Percentiles rank a stretch among this genome's conserved stretches.
Conservation (phyloP, 2,113 vertebrate genomes). For the Condylura cristata region DNA sequence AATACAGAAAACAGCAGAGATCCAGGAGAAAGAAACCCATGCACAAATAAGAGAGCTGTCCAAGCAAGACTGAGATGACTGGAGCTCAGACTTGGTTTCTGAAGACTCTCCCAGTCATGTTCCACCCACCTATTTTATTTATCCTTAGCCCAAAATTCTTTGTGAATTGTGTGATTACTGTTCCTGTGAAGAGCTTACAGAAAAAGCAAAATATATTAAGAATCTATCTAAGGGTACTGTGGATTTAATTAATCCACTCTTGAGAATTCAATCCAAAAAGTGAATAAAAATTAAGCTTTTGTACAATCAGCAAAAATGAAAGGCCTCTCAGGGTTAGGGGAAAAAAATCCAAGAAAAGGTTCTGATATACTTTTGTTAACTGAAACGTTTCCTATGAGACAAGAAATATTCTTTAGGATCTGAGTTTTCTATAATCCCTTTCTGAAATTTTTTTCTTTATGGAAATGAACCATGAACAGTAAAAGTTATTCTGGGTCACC, state of each 20-base stretch:
- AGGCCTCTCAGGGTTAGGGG: not conserved
- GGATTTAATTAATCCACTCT: constrained; percentile 4
- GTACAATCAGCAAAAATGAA: constrained; percentile 10
- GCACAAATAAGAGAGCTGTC: not conserved
- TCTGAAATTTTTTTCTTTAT: not conserved
- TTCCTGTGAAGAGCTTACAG: not conserved
- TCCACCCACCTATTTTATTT: not conserved
- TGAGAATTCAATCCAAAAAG: constrained; percentile 39
- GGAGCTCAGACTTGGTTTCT: not conserved
- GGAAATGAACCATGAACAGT: constrained; percentile 24
- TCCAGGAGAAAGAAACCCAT: not conserved
- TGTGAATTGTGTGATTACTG: not conserved
- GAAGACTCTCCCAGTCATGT: not conserved
- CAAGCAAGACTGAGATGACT: not conserved
- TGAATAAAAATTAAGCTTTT: constrained; percentile 39
- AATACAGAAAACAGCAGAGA: not conserved
- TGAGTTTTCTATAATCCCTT: constrained; percentile 4
- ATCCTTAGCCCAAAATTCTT: constrained; percentile 8
- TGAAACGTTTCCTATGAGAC: not conserved
- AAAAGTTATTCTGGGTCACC: not conserved
- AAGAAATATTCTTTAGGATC: not conserved
- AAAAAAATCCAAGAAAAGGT: not conserved
- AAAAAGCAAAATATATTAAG: constrained; percentile 33
- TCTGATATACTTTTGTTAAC: not conserved
- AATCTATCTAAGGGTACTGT: not conserved